These are phyloP conservation scores for Spea multiplicata DNA, from an alignment of 2,113 vertebrate species.

Conservation along the genomic window DNA sequence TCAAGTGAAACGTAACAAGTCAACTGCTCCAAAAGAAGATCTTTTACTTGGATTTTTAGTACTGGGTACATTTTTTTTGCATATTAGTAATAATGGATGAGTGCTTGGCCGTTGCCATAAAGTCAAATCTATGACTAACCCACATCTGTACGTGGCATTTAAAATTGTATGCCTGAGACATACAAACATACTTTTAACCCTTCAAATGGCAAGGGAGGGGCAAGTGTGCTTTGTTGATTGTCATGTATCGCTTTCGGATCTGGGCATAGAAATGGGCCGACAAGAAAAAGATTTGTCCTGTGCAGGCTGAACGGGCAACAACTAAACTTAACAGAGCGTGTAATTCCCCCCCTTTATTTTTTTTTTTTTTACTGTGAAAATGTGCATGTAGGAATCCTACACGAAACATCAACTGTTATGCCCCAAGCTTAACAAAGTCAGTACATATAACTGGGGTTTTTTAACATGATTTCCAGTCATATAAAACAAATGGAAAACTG, in stretches of 20 bases:
- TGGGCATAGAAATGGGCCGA: not conserved
- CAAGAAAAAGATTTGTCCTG: not conserved
- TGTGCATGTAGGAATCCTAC: constrained; percentile 5
- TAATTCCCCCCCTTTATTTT: not conserved
- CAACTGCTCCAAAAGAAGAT: constrained; percentile 19
- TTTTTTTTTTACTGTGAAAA: not conserved
- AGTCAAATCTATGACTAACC: not conserved
- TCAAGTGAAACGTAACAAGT: constrained; percentile 9
- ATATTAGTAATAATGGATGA: constrained; percentile 22
- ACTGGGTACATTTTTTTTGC: constrained; percentile 1
- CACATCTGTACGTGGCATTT: not conserved
- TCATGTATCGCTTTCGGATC: not conserved
- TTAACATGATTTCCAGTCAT: not conserved
- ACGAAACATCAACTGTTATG: constrained; percentile 3
- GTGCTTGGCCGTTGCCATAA: not conserved
- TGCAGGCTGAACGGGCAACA: not conserved
- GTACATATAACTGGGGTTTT: not conserved
- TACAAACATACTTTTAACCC: not conserved
- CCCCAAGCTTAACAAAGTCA: not conserved
- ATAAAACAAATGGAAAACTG: not conserved
- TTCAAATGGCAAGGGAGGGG: not conserved
- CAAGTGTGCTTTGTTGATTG: no score
- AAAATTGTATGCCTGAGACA: not conserved
- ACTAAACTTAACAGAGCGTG: constrained; percentile 1
- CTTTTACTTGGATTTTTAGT: not conserved